Base-by-base conservation (phyloP, 2,797 vertebrate species). In the Lophura swinhoii region DNA sequence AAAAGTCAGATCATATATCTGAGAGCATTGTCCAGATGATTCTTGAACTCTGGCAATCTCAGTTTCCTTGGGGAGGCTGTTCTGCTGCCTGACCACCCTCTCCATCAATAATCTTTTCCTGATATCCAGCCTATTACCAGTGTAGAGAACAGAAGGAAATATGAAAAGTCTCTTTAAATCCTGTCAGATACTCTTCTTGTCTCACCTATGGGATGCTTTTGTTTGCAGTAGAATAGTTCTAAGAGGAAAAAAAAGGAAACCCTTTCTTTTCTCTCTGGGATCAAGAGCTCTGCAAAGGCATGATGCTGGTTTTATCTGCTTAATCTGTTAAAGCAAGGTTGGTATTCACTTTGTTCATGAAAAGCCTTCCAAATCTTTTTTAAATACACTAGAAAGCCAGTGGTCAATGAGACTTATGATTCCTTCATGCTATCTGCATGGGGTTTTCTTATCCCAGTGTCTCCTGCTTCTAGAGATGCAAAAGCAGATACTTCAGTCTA, bases 181-280 rank as follows among this genome's bases (percentile, higher is more conserved):
- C 43, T 76, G 46, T 82, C 33, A 74, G 72, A 84, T 55, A 85
- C 13, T 33, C 43, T 90, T 71, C 53, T 89, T 89, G n/a, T 69
- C 58, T 91, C 77, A 84, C 62, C 68, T 84, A n/a, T 79, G 49
- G 17, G 58, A 64, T 88, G 56, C 56, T 79, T 88, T 88, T 86
- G 64, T 91, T 94, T 90, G 64, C 44, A 76, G 68, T 93, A 86
- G 88, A 93, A 88, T 26, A 13, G 28, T 5, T 94, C 76, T 92
- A 95, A 90, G 51, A 28, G 9, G 6, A 28, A 26, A 49, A 51
- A 84, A 91, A 94, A 55, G 74, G 91, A 94, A 91, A 66, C 28
- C 41, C 49, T 87, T 93, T 29, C 37, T 88, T 84, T 96, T 93
- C 77, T 88, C 62, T 74, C 88, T 37, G 46, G 49, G 53, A 95